phyloP scores from a whole-genome alignment of 2,888 invertebrate genomes.

The Drosophila imparisetae region DNA sequence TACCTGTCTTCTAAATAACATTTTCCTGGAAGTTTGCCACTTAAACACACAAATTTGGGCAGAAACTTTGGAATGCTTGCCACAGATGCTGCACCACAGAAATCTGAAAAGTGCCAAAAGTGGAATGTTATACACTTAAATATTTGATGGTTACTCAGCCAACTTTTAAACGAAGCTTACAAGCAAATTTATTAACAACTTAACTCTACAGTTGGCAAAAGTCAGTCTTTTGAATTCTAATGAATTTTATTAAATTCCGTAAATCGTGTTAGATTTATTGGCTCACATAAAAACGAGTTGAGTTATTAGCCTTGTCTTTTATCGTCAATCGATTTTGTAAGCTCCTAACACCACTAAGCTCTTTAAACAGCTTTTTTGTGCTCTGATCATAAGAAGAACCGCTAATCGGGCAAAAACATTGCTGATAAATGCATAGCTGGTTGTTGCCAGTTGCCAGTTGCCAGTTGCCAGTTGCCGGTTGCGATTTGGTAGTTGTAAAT shows the following conservation, averaged over 20 bases:
- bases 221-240: background rate
- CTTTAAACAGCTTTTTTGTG: slow-evolving; percentile 17
- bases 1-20: background rate
- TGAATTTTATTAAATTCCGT: slow-evolving; percentile 2
- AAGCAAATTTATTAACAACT: background rate
- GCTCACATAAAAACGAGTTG: background rate
- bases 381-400: slow-evolving; percentile 20
- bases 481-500: slow-evolving; percentile 42
- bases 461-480: slow-evolving; percentile 7
- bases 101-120: slow-evolving; percentile 3
- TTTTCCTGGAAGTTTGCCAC: slow-evolving; percentile 1
- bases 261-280: slow-evolving; percentile 8
- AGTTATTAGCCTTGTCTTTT: background rate
- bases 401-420: slow-evolving; percentile 39
- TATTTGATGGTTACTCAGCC: background rate
- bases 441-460: slow-evolving; percentile 19
- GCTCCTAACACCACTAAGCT: slow-evolving; percentile 10
- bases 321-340: slow-evolving; percentile 4
- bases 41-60: background rate
- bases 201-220: background rate
- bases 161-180: background rate
- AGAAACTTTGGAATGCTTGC: background rate
- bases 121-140: background rate
- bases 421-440: slow-evolving; percentile 22
- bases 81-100: background rate